These are phyloP conservation scores for Apodemia mormo DNA, from an alignment of 2,888 invertebrate species.

Conservation along the genomic window DNA sequence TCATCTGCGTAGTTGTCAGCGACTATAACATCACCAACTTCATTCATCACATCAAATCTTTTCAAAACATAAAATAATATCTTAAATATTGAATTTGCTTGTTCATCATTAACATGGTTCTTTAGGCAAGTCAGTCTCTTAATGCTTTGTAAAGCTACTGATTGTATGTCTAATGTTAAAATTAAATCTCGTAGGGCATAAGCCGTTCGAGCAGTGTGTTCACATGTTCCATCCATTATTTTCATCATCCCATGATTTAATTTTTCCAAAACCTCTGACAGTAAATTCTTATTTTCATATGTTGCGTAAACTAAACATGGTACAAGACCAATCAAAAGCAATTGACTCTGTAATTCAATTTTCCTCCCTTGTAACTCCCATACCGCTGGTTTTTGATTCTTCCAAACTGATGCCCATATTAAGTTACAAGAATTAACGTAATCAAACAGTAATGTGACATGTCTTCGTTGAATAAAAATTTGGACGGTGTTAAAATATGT, in stretches of 20 bases:
- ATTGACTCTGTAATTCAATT: constrained; percentile 79
- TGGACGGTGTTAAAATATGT: constrained; percentile 61
- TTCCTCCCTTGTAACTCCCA: constrained; percentile 45
- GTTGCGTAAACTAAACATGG: constrained; percentile 78
- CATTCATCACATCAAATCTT: constrained; percentile 69
- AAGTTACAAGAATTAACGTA: constrained; percentile 59
- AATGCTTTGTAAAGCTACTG: constrained; percentile 75
- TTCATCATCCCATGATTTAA: constrained; percentile 83
- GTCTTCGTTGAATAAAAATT: constrained; percentile 52
- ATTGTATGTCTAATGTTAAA: constrained; percentile 63
- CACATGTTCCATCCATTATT: constrained; percentile 83
- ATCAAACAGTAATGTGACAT: constrained; percentile 53
- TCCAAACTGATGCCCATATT: constrained; percentile 55
- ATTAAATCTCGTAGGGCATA: constrained; percentile 82
- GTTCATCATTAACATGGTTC: constrained; percentile 80
- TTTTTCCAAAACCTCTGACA: constrained; percentile 62
- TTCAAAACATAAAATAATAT: constrained; percentile 83
- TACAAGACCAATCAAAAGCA: constrained; percentile 83
- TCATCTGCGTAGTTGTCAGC: constrained; percentile 51
- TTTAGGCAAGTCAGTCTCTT: constrained; percentile 81
- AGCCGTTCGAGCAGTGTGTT: constrained; percentile 83
- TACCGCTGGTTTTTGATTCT: constrained; percentile 45
- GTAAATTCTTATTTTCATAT: constrained; percentile 42
- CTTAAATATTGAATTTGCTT: constrained; percentile 84
- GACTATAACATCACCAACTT: constrained; percentile 44